Evolutionary conservation across 2,797 vertebrate species (phyloP), one percentile per base, ranked within the genome.

Genomic region (Eupleurogrammus muticus): DNA sequence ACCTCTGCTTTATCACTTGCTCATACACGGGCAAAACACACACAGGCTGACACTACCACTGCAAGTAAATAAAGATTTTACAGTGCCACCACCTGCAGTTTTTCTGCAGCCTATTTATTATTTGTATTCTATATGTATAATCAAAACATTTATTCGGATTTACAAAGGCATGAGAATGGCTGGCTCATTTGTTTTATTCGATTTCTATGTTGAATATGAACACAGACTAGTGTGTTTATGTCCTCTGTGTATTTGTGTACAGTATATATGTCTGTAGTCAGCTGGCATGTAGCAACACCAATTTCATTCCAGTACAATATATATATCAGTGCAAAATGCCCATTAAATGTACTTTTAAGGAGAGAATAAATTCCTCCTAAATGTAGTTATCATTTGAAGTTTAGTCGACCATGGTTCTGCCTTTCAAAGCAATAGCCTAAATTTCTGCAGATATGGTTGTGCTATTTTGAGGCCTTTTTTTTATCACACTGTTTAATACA

Each of bases 391-490:
- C 42, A 32, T 17, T 67, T 20, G 10, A 65, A 16, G 48, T 57
- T 46, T 38, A 69, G 19, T 50, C 48, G 56, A 21, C 23, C 10
- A 32, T 24, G 16, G 36, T 48, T 66, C 28, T 49, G 35, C 9
- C 36, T 71, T 69, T 49, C 32, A 36, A 58, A 52, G 36, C 42
- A 28, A n/a, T 62, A 55, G n/a, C n/a, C n/a, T n/a, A n/a, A 8
- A 50, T 72, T 55, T 75, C 16, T 59, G 38, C 54, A 81, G 16
- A 70, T 54, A 68, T 68, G 36, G 42, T 60, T 60, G n/a, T 17
- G 61, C 64, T 81, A 75, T 84, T 75, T 82, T 79, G 20, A 50
- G 65, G 6, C 17, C 10, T 52, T 66, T 85, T 70, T 82, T 34
- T n/a, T n/a, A 84, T 80, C 67, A 70, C 50, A 44, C 16, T 28